Evolutionary conservation across 53 echinoderm and acorn worm genomes (phyloP).

Genomic region (Pentamera pediparva): DNA sequence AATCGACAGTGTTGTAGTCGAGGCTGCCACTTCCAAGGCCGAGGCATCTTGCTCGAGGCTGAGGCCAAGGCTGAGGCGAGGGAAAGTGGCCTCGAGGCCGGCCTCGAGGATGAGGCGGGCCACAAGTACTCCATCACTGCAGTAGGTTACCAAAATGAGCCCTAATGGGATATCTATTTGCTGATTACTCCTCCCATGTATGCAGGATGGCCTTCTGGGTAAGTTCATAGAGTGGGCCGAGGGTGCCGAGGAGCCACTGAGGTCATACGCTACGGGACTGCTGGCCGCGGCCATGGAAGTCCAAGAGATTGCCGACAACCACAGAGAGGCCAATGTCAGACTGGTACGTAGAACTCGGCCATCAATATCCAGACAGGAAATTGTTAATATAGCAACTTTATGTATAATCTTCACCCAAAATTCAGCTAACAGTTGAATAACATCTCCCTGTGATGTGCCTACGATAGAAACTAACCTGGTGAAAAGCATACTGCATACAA

Average conservation of each 20-base stretch:
- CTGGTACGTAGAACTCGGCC: conserved; percentile 48
- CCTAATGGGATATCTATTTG: not conserved
- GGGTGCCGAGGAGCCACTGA: conserved; percentile 63
- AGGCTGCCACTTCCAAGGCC: too few relatives aligned
- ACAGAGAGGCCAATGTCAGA: conserved; percentile 76
- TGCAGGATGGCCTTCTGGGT: conserved; percentile 73
- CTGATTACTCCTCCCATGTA: not conserved
- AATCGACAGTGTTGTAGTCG: too few relatives aligned
- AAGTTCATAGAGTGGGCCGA: conserved; percentile 81
- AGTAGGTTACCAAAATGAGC: not conserved
- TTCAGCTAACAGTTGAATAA: too few relatives aligned
- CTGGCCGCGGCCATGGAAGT: conserved; percentile 91
- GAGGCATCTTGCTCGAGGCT: too few relatives aligned
- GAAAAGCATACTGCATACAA: too few relatives aligned
- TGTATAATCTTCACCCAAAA: not conserved
- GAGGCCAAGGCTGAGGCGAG: too few relatives aligned
- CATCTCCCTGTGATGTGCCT: too few relatives aligned
- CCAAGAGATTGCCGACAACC: conserved; percentile 85
- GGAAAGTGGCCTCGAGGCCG: too few relatives aligned
- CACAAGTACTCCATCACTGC: not conserved
- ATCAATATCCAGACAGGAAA: not conserved
- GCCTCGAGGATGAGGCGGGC: too few relatives aligned
- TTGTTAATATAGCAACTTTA: not conserved
- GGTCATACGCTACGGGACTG: conserved; percentile 88
- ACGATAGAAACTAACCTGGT: too few relatives aligned